phyloP scores from a whole-genome alignment of 2,888 invertebrate genomes.

The Eulithis testata region DNA sequence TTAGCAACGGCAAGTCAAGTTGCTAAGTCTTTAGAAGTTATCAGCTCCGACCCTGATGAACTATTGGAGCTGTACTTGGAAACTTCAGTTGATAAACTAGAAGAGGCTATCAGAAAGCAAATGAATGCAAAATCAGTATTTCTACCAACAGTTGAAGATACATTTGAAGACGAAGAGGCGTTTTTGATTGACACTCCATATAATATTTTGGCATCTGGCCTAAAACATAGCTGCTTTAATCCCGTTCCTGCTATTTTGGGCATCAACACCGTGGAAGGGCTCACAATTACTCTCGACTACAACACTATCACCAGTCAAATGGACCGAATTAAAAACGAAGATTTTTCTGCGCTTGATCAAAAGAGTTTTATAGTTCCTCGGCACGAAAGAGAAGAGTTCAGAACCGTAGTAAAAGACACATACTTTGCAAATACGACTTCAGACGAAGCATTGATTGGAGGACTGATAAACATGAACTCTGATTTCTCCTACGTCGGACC shows the following conservation, averaged over 20 bases:
- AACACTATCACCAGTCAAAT: slow-evolving; percentile 71
- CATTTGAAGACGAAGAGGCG: slow-evolving; percentile 69
- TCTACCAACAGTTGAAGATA: slow-evolving; percentile 67
- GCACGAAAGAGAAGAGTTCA: slow-evolving; percentile 60
- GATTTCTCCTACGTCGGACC: slow-evolving; percentile 76
- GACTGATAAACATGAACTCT: slow-evolving; percentile 72
- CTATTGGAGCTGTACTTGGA: slow-evolving; percentile 62
- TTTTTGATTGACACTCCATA: slow-evolving; percentile 75
- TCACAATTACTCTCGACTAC: slow-evolving; percentile 73
- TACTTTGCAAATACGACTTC: slow-evolving; percentile 67
- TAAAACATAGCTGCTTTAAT: slow-evolving; percentile 53
- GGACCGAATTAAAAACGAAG: slow-evolving; percentile 69
- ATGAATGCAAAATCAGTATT: slow-evolving; percentile 75
- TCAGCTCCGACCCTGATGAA: slow-evolving; percentile 60
- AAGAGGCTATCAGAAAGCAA: slow-evolving; percentile 74
- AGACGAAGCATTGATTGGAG: slow-evolving; percentile 70
- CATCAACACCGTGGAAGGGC: slow-evolving; percentile 82
- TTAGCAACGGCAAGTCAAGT: slow-evolving; percentile 69
- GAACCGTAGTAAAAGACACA: slow-evolving; percentile 63
- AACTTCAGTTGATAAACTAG: slow-evolving; percentile 58
- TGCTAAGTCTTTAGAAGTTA: slow-evolving; percentile 68
- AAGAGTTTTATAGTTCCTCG: slow-evolving; percentile 56
- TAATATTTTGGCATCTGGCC: slow-evolving; percentile 63
- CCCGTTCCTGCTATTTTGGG: slow-evolving; percentile 82
- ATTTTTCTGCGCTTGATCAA: slow-evolving; percentile 67